These are phyloP conservation scores for Megalonaias nervosa DNA, from an alignment of 1,140 invertebrate genomes.

Conservation along the genomic window DNA sequence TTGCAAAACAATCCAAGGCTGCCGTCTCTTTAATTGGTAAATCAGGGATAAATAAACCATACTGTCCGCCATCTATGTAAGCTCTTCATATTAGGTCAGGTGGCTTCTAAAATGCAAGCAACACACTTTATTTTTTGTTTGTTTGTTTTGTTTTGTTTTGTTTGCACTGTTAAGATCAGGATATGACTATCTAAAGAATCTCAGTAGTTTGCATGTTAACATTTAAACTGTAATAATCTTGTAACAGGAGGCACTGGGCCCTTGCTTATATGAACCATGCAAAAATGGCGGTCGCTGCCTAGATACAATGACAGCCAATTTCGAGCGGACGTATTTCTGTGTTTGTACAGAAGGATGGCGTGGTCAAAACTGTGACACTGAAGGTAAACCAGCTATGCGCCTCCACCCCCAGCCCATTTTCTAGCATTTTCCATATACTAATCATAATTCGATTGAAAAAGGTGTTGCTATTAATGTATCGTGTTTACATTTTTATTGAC, in stretches of 20 bases:
- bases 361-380: constrained; percentile 32
- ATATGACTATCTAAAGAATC: background rate
- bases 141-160: background rate
- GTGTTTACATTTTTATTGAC: background rate
- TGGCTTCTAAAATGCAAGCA: background rate
- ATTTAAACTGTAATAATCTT: background rate
- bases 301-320: constrained; percentile 40
- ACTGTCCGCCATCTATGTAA: background rate
- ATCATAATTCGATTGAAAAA: background rate
- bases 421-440: background rate
- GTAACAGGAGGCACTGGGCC: constrained; percentile 52
- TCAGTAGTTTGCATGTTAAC: background rate
- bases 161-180: no score
- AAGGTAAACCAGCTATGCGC: constrained; percentile 20
- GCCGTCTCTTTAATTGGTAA: no score
- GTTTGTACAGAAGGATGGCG: constrained; percentile 52
- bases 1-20: no score
- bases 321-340: constrained; percentile 41
- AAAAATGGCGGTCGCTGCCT: constrained; percentile 48
- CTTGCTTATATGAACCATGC: constrained; percentile 50
- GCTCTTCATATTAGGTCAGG: no score
- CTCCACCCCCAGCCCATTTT: background rate
- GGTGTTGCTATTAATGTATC: background rate
- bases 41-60: no score
- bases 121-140: background rate